Evolutionary conservation across 1,140 invertebrate genomes (phyloP).

Genomic region (Leptoteleia sp.): DNA sequence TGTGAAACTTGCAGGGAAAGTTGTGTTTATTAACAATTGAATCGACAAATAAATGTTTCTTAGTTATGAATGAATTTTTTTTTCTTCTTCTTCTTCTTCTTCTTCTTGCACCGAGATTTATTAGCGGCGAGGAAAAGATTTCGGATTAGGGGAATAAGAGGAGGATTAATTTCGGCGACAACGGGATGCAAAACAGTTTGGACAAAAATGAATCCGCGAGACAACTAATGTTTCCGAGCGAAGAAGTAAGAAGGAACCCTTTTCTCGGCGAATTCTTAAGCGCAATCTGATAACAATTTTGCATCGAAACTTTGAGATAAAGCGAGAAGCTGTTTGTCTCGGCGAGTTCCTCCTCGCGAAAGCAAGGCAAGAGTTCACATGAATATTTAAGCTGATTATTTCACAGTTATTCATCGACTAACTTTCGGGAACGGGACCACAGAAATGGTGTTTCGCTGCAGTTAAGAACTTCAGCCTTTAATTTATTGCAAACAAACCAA

Average conservation of each 20-base stretch:
- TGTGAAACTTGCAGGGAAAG: background rate
- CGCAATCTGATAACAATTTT: slow-evolving; percentile 29
- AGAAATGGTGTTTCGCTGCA: slow-evolving; percentile 46
- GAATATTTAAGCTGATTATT: slow-evolving; percentile 65
- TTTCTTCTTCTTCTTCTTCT: no score
- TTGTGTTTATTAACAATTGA: no score
- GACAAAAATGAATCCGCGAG: slow-evolving; percentile 8
- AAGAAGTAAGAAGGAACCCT: slow-evolving; percentile 8
- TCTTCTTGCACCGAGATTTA: no score
- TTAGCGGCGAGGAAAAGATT: background rate
- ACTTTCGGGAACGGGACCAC: slow-evolving; percentile 49
- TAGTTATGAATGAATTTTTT: no score
- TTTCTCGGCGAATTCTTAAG: slow-evolving; percentile 8
- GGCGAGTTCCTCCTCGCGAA: slow-evolving; percentile 25
- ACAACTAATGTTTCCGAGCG: slow-evolving; percentile 3
- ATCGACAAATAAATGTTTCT: no score
- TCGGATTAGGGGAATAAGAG: background rate
- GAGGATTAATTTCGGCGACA: background rate
- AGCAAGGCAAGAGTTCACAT: slow-evolving; percentile 49
- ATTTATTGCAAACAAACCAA: no score
- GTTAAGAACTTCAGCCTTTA: slow-evolving; percentile 56
- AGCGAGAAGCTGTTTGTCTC: slow-evolving; percentile 48
- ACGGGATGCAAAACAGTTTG: slow-evolving; percentile 10
- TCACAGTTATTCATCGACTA: slow-evolving; percentile 63
- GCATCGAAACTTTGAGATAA: slow-evolving; percentile 33